phyloP scores from a whole-genome alignment of 2,888 invertebrate genomes.

The Philonicus albiceps region DNA sequence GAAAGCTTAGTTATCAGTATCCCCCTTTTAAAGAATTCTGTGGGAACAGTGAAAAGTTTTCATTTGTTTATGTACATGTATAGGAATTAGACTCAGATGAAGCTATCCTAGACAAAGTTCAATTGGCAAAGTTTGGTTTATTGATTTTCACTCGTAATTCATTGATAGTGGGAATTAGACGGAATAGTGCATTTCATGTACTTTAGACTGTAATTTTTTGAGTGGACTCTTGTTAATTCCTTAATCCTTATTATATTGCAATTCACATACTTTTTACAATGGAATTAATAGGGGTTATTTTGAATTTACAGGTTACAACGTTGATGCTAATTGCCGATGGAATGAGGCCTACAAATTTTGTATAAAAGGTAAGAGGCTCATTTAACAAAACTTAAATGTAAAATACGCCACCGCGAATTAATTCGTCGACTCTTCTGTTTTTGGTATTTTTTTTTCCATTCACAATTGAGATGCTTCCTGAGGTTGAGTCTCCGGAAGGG shows the following conservation, averaged over 20 bases:
- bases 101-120: not conserved
- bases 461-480: not conserved
- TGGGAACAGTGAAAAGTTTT: not conserved
- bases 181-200: not conserved
- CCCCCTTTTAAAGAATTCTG: not conserved
- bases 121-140: not conserved
- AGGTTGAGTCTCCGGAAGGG: not conserved
- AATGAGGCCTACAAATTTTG: not conserved
- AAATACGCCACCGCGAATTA: not conserved
- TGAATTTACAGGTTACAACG: not conserved
- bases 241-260: not conserved
- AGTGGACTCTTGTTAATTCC: not conserved
- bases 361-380: not conserved
- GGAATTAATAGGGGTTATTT: not conserved
- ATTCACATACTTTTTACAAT: not conserved
- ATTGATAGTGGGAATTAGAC: not conserved
- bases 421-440: not conserved
- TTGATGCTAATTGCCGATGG: not conserved
- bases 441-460: not conserved
- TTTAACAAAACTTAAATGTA: not conserved
- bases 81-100: not conserved
- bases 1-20: not conserved
- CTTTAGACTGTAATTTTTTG: not conserved
- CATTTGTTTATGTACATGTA: not conserved
- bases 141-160: not conserved